Evolutionary conservation across 2,797 vertebrate genomes (phyloP), one percentile per base, ranked within the genome.

Genomic region (Lutra lutra): DNA sequence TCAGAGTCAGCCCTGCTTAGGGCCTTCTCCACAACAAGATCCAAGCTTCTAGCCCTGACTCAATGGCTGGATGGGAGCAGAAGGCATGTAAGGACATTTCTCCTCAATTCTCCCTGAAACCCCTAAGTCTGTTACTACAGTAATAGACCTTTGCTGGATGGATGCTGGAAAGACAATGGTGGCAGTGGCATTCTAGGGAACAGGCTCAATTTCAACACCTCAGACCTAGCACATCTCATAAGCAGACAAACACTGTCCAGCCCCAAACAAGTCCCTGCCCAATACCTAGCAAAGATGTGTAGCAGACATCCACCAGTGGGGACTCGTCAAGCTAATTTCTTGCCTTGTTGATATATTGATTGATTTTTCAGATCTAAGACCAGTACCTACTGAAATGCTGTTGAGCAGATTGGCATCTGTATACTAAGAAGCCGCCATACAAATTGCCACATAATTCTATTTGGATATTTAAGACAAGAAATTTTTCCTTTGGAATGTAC

Each of bases 341-440:
- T 95, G n/a, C 43, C 51, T 77, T 27, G 7, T 70, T 95, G 73
- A 84, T 40, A 13, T 27, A 86, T 17, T 54, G 29, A 82, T 73
- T 54, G 29, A 9, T 62, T 95, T 80, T 92, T 62, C 75, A 80
- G 80, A 86, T n/a, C 72, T 58, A 90, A 86, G 87, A 84, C 46
- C 25, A 78, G 13, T 32, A 66, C 54, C 51, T 72, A 75, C 32
- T 40, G 77, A 89, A 91, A 77, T 46, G 13, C 86, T 77, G 1
- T 51, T 48, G 4, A 0, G 38, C 12, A 86, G 4, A 27, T 5
- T 80, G 20, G 10, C 80, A 25, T 77, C 54, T 56, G 9, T 29
- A 62, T 9, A 35, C 77, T 84, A 20, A 94, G 18, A 77, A 32
- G 14, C 5, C 40, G 64, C 56, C 18, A 12, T 20, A 80, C 40